These are phyloP conservation scores for Elachura formosa DNA, from an alignment of 2,113 vertebrate species.

Conservation along the genomic window DNA sequence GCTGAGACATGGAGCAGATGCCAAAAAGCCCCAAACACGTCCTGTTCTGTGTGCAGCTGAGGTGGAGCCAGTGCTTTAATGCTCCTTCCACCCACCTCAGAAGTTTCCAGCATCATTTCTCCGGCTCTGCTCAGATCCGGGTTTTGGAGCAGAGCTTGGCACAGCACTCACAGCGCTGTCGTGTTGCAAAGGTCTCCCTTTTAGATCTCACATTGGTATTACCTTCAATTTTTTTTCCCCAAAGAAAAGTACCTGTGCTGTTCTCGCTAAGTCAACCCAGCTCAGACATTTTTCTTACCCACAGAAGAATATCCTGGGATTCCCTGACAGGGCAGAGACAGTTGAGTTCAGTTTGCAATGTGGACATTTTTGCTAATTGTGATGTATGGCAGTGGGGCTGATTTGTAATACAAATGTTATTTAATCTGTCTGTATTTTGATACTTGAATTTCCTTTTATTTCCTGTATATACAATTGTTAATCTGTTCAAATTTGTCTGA, in stretches of 20 bases:
- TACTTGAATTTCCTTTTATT: conserved; percentile 94
- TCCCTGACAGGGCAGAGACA: conserved; percentile 20
- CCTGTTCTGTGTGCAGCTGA: neutral
- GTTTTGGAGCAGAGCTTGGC: neutral
- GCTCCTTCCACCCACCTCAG: neutral
- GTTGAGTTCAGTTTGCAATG: conserved; percentile 71
- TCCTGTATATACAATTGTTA: conserved; percentile 87
- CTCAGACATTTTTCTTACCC: neutral
- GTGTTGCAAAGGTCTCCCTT: neutral
- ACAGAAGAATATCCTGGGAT: conserved; percentile 20
- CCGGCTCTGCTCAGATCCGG: neutral
- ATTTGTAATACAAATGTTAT: conserved; percentile 86
- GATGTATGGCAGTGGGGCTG: conserved; percentile 77
- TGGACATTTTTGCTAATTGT: conserved; percentile 78
- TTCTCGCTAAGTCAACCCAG: neutral
- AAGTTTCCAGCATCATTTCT: neutral
- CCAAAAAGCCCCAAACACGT: neutral
- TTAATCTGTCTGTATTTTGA: conserved; percentile 97
- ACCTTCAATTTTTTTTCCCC: neutral
- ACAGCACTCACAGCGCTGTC: accelerated
- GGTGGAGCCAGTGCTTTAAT: neutral
- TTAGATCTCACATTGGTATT: neutral
- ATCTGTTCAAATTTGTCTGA: conserved; percentile 76
- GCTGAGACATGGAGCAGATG: conserved; percentile 27
- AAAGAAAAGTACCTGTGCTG: neutral